Base-by-base conservation (phyloP, 1,140 invertebrate species). In the Lepidotrigona ventralis region DNA sequence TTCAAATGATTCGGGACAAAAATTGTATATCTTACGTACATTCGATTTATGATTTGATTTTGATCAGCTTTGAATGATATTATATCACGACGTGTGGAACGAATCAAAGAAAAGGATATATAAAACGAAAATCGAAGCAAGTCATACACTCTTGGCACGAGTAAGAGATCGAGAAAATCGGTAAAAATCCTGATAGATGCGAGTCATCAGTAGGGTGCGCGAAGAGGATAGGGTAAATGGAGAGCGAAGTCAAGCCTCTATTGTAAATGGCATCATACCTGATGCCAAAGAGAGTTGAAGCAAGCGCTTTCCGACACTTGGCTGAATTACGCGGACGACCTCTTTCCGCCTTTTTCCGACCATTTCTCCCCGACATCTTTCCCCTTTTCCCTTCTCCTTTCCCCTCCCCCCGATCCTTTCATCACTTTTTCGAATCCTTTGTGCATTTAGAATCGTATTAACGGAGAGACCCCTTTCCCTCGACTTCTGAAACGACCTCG, bases 381-480 rank as follows among this genome's bases (percentile, higher is more conserved):
- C 12, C 17, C 9, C 60, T 71, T 56, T 51, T 23, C 39, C 39
- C 9, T 23, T n/a, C 33, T 33, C 33, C 33, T 53, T 54, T 74
- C n/a, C 53, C 14, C 53, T 33, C 53, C 17, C 12, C 2, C 14
- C 51, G 1, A 0, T 8, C 19, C 63, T 69, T 60, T 72, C 82
- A 0, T 19, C 53, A n/a, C 56, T 72, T 82, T 66, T 46, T 39
- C 58, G 71, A 80, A 76, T 81, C 39, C 81, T 87, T 91, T 89
- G 80, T 90, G 90, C 87, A 90, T 90, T 90, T 85, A 86, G 83
- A 91, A 89, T 90, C 87, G 83, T 80, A 90, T 91, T 90, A 91
- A 64, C 66, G 66, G 26, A 19, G 21, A 46, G 75, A 53, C 63
- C 60, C 51, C 29, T 83, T 79, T 84, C 81, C 64, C 29, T n/a